Base-by-base conservation (phyloP, 2,113 vertebrate genomes). In the Notechis scutatus region DNA sequence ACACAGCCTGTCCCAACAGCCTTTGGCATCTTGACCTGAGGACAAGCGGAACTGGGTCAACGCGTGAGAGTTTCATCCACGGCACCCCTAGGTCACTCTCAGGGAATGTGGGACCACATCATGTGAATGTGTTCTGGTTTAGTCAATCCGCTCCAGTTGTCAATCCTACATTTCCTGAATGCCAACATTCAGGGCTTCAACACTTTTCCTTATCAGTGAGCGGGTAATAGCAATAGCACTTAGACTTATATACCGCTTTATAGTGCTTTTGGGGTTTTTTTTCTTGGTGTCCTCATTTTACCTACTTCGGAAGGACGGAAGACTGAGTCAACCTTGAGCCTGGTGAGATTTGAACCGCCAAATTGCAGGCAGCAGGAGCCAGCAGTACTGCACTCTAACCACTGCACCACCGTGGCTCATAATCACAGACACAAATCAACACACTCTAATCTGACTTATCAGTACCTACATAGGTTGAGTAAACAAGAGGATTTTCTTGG, bases 21-120 rank as follows among this genome's bases (percentile, higher is more conserved):
- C 64, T 97, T 95, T 92, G 98, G 98, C 92, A 98, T 96, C 88
- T 98, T 98, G 89, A 98, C 98, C 98, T 99, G 95, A 2, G 18
- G 47, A 90, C 4, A 93, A 92, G 18, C 93, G 15, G 21, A 52
- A 42, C 50, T 0, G 5, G 34, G 59, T 85, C 74, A 52, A 11
- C 7, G 26, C 0, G 1, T 6, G 47, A 10, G 10, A 24, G 47
- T n/a, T n/a, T 52, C 47, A 18, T 7, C 14, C 64, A 2, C 0
- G 2, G n/a, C 64, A 74, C 5, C n/a, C n/a, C 10, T 5, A 85
- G 12, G 7, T 39, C 20, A 91, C 9, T 12, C 39, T n/a, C 23
- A n/a, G 12, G 12, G 50, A 15, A 50, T 1, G 20, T 47, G 56
- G 12, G 6, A 45, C 7, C 4, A 61, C 61, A 20, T 18, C 23